Evolutionary conservation across 2,888 invertebrate genomes (phyloP).

Genomic region (Taphrorychus bicolor): DNA sequence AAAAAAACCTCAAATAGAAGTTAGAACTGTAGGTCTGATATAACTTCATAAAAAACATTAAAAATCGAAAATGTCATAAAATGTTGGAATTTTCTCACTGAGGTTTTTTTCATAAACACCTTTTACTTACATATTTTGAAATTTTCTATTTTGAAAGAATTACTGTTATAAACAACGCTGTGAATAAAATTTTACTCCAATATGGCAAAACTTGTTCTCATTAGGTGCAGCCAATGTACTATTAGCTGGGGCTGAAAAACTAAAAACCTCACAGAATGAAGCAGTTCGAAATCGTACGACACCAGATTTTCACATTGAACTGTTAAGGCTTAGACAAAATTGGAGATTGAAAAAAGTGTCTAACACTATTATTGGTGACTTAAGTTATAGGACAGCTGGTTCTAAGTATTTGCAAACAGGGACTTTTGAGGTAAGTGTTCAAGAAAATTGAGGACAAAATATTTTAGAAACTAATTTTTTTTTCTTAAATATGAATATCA

Average conservation of each 20-base stretch:
- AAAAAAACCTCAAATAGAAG: too few species aligned
- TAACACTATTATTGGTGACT: slow-evolving; percentile 92
- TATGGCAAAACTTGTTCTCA: neutral
- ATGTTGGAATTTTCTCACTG: too few species aligned
- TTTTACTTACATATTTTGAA: too few species aligned
- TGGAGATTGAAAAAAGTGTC: slow-evolving; percentile 97
- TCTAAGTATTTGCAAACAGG: slow-evolving; percentile 94
- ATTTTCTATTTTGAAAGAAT: too few species aligned
- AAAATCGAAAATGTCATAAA: too few species aligned
- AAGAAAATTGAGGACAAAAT: too few species aligned
- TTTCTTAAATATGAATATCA: too few species aligned
- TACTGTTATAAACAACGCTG: too few species aligned
- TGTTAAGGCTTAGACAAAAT: slow-evolving; percentile 86
- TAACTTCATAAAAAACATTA: too few species aligned
- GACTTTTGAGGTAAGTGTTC: slow-evolving; percentile 61
- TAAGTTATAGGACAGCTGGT: slow-evolving; percentile 95
- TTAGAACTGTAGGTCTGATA: too few species aligned
- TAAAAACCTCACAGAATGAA: slow-evolving; percentile 83
- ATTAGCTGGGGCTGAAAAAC: slow-evolving; percentile 84
- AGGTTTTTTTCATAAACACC: too few species aligned
- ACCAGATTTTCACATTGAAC: slow-evolving; percentile 92
- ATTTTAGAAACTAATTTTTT: too few species aligned
- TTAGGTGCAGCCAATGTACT: slow-evolving; percentile 79
- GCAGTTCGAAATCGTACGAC: slow-evolving; percentile 77
- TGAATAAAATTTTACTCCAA: neutral